Percentiles rank a stretch among this genome's conserved stretches.
Conservation (phyloP, 2,888 invertebrate genomes). For the Oscheius myriophilus region DNA sequence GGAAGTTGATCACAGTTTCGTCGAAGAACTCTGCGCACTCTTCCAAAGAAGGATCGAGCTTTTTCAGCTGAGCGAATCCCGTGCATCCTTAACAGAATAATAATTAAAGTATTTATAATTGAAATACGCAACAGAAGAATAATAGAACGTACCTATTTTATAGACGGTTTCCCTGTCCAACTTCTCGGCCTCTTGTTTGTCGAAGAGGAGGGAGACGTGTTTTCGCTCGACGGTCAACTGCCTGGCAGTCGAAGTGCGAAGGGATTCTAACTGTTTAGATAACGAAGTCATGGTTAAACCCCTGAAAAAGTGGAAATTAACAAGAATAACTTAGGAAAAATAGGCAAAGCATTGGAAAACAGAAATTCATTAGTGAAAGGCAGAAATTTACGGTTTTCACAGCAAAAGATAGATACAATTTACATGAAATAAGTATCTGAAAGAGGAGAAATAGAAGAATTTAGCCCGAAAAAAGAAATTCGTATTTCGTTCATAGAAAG, state of each 20-base stretch:
- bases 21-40: conserved; percentile 85
- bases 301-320: neutral
- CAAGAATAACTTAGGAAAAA: neutral
- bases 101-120: conserved; percentile 2
- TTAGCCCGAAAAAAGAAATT: too few species aligned
- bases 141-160: conserved; percentile 79
- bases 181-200: conserved; percentile 86
- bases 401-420: neutral
- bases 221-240: conserved; percentile 64
- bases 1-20: conserved; percentile 80
- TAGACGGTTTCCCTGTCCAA: conserved; percentile 86
- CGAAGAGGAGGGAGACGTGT: conserved; percentile 85
- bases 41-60: conserved; percentile 79
- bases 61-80: conserved; percentile 85
- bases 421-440: too few species aligned
- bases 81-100: conserved; percentile 75
- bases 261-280: conserved; percentile 71
- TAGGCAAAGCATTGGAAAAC: neutral
- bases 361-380: neutral
- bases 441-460: too few species aligned
- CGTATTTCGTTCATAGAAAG: too few species aligned
- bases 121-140: conserved; percentile 1
- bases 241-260: conserved; percentile 72
- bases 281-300: conserved; percentile 71
- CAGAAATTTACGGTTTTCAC: neutral